These are phyloP conservation scores for Strigamia crassipes DNA, from an alignment of 2,888 invertebrate species.

Conservation along the genomic window DNA sequence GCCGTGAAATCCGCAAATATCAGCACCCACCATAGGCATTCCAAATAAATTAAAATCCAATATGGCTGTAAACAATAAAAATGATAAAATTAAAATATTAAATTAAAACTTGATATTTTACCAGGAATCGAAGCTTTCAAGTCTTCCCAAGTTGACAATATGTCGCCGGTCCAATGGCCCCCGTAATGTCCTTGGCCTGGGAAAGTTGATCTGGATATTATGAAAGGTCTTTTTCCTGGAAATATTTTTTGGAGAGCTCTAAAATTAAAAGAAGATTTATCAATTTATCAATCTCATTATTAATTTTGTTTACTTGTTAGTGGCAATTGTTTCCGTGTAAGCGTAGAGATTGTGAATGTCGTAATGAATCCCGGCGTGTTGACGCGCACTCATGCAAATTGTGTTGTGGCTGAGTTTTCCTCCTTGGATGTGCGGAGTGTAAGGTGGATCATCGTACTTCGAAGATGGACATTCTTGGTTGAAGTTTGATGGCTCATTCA, in stretches of 20 bases:
- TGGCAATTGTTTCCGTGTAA: conserved; percentile 73
- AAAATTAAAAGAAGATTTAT: neutral
- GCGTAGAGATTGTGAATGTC: conserved; percentile 80
- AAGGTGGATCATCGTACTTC: conserved; percentile 54
- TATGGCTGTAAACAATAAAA: conserved; percentile 50
- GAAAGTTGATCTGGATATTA: conserved; percentile 79
- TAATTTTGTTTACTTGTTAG: conserved; percentile 67
- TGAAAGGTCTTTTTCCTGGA: conserved; percentile 72
- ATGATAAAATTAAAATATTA: too few species aligned
- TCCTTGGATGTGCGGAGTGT: conserved; percentile 67
- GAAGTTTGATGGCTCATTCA: conserved; percentile 58
- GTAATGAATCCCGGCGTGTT: conserved; percentile 68
- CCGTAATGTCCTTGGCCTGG: conserved; percentile 74
- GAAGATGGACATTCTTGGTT: conserved; percentile 54
- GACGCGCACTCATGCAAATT: conserved; percentile 78
- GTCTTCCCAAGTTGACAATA: conserved; percentile 76
- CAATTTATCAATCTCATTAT: neutral
- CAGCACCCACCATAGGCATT: conserved; percentile 65
- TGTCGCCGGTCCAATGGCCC: conserved; percentile 86
- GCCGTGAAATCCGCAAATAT: conserved; percentile 81
- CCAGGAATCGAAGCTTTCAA: conserved; percentile 74
- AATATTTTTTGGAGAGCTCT: conserved; percentile 64
- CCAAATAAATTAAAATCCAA: conserved; percentile 62
- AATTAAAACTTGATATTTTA: conserved; percentile 53
- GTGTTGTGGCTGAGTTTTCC: conserved; percentile 69